Evolutionary conservation across 2,113 vertebrate genomes (phyloP).

Genomic region (Isichthys henryi): DNA sequence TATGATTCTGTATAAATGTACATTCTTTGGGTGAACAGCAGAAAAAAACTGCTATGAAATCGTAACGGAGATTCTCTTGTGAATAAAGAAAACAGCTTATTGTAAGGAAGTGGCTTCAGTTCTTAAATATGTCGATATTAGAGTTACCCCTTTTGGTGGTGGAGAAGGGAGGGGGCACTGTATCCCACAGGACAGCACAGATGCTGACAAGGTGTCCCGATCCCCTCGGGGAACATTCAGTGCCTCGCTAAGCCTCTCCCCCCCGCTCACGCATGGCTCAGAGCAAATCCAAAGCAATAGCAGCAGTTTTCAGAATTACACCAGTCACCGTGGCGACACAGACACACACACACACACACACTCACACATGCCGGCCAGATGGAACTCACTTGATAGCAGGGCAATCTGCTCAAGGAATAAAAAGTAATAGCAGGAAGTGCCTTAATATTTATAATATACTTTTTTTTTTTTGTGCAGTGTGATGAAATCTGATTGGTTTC

Average conservation of each 20-base stretch:
- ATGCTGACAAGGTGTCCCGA: neutral
- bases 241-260: neutral
- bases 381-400: neutral
- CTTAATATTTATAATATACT: neutral
- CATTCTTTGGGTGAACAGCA: neutral
- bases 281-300: neutral
- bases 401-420: conserved; percentile 11
- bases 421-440: neutral
- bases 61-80: neutral
- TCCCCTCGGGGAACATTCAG: neutral
- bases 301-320: neutral
- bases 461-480: neutral
- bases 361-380: neutral
- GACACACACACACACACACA: neutral
- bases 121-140: neutral
- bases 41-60: neutral
- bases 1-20: neutral
- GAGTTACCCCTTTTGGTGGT: neutral
- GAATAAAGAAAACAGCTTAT: neutral
- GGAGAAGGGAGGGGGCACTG: conserved; percentile 5
- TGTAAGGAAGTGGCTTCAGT: neutral
- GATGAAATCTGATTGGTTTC: neutral
- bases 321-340: neutral
- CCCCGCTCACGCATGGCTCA: neutral
- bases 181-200: neutral